Conservation (phyloP, 2,797 vertebrate species). For the Lutjanus argentimaculatus region DNA sequence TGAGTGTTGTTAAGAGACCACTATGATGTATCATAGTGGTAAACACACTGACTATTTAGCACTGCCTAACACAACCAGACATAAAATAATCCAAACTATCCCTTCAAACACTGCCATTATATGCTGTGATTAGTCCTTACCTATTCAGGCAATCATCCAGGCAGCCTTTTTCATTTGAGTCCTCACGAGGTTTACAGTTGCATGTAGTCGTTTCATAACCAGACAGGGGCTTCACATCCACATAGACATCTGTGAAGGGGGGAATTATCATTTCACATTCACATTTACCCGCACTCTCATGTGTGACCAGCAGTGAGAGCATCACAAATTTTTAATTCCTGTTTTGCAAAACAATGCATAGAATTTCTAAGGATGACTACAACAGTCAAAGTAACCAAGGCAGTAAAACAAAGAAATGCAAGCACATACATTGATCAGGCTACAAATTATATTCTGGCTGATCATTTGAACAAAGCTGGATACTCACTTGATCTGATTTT, state of each 20-base stretch:
- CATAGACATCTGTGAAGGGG: constrained; percentile 91
- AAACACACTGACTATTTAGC: too few relatives aligned
- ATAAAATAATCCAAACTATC: too few relatives aligned
- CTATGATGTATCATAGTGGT: too few relatives aligned
- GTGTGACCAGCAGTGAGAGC: not conserved
- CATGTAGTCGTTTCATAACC: constrained; percentile 98
- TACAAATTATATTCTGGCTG: constrained; percentile 7
- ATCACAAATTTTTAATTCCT: constrained; percentile 20
- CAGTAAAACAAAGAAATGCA: constrained; percentile 4
- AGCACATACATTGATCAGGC: constrained; percentile 7
- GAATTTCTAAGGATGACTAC: not conserved
- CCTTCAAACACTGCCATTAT: too few relatives aligned
- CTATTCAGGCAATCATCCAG: constrained; percentile 97
- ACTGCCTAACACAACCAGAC: too few relatives aligned
- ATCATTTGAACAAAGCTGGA: constrained; percentile 28
- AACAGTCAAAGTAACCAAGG: constrained; percentile 2
- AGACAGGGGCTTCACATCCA: constrained; percentile 99
- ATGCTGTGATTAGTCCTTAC: constrained; percentile 73
- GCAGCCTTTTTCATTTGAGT: constrained; percentile 89
- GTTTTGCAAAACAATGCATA: constrained; percentile 15
- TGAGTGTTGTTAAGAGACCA: too few relatives aligned
- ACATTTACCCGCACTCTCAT: not conserved
- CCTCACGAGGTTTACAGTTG: constrained; percentile 91
- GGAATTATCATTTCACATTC: constrained; percentile 21
- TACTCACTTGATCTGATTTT: constrained; percentile 89